Evolutionary conservation across 2,113 vertebrate genomes (phyloP).

Genomic region (Rhinogobius similis): DNA sequence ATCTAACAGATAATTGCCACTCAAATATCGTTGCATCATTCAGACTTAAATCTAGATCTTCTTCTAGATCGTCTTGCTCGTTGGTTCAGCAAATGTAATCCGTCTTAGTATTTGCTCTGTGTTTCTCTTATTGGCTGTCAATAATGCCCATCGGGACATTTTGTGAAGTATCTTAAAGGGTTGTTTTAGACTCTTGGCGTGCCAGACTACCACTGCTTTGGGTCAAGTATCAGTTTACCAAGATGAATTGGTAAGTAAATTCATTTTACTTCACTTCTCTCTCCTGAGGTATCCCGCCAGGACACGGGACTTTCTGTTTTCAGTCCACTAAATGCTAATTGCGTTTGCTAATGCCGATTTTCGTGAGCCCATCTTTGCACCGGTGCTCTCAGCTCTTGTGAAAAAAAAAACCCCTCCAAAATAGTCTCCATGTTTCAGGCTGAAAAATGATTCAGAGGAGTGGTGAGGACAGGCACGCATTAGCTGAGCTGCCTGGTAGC

Average conservation of each 20-base stretch:
- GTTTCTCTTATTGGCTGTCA: too few species aligned
- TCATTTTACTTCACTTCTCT: neutral
- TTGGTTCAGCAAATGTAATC: too few species aligned
- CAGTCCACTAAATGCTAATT: conserved; percentile 5
- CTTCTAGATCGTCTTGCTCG: too few species aligned
- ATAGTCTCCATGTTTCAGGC: neutral
- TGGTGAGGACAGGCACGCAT: conserved; percentile 6
- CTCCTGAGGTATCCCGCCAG: neutral
- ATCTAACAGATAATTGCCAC: too few species aligned
- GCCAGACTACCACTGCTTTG: neutral
- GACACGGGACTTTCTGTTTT: neutral
- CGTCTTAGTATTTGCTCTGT: too few species aligned
- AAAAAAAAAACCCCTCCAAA: neutral
- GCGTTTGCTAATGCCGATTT: conserved; percentile 6
- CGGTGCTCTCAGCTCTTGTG: neutral
- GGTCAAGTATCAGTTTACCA: neutral
- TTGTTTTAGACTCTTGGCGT: neutral
- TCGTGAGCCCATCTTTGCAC: neutral
- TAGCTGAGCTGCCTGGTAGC: conserved; percentile 4
- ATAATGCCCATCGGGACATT: neutral
- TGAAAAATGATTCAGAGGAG: conserved; percentile 1
- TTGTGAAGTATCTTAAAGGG: neutral
- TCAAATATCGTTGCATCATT: too few species aligned
- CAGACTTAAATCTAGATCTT: too few species aligned
- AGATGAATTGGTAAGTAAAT: neutral